These are phyloP conservation scores for Hipparchia semele DNA, from an alignment of 2,888 invertebrate species.

Conservation along the genomic window DNA sequence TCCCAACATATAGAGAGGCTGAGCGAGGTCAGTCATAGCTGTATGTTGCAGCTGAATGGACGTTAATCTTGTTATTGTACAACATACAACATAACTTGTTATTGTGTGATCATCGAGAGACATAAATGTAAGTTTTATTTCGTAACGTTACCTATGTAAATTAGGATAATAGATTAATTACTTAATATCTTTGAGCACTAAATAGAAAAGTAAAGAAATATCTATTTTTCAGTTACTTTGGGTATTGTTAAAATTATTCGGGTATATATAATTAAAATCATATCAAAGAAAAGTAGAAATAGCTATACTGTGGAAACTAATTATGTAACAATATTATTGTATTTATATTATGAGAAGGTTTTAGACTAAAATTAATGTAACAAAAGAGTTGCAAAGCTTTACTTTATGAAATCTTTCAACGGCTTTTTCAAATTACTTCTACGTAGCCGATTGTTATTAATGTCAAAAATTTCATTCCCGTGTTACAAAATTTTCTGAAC, in stretches of 20 bases:
- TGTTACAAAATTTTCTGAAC: too few species aligned
- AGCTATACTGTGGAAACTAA: too few species aligned
- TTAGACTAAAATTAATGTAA: too few species aligned
- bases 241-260: not conserved
- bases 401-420: too few species aligned
- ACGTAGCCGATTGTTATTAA: too few species aligned
- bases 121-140: constrained; percentile 1
- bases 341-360: too few species aligned
- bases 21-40: constrained; percentile 54
- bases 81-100: not conserved
- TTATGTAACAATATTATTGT: too few species aligned
- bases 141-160: not conserved
- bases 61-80: constrained; percentile 21
- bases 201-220: not conserved
- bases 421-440: too few species aligned
- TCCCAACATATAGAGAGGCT: constrained; percentile 62
- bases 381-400: too few species aligned
- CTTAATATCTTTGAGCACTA: not conserved
- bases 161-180: not conserved
- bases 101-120: not conserved
- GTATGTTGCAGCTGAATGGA: constrained; percentile 42
- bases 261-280: too few species aligned
- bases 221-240: not conserved
- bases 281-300: too few species aligned
- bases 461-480: too few species aligned